Evolutionary conservation across 2,888 invertebrate species (phyloP).

Genomic region (Nasonovia ribisnigri): DNA sequence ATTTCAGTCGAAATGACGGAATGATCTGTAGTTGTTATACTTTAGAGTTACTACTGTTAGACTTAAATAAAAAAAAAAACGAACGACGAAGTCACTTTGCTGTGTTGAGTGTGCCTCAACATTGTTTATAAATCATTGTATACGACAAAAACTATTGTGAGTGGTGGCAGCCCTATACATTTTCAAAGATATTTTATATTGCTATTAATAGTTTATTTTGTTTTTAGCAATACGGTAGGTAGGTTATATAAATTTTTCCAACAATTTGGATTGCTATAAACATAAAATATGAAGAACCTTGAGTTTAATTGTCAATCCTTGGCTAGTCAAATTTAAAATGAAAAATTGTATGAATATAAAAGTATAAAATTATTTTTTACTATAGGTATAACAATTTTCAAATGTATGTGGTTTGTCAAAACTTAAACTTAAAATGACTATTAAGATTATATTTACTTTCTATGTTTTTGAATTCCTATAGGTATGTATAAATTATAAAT

Average conservation of each 20-base stretch:
- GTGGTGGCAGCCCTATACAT: neutral
- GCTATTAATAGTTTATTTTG: neutral
- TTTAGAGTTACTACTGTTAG: neutral
- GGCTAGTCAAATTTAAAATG: neutral
- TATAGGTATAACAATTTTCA: no score
- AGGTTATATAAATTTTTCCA: neutral
- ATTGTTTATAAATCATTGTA: neutral
- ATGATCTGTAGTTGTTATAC: neutral
- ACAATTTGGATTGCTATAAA: neutral
- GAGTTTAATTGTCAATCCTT: neutral
- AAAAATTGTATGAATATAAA: neutral
- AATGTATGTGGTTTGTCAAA: neutral
- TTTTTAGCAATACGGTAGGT: neutral
- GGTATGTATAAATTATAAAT: neutral
- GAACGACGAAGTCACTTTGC: neutral
- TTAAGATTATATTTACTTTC: neutral
- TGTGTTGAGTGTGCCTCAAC: neutral
- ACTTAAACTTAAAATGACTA: neutral
- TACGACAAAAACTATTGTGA: neutral
- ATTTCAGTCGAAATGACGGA: neutral
- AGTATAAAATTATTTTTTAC: neutral
- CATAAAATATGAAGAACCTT: neutral
- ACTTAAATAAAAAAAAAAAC: no score
- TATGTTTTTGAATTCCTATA: neutral
- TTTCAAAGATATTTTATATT: neutral